Evolutionary conservation across 2,888 invertebrate species (phyloP), one percentile per base, ranked within the genome.

Genomic region (Thyatira batis): DNA sequence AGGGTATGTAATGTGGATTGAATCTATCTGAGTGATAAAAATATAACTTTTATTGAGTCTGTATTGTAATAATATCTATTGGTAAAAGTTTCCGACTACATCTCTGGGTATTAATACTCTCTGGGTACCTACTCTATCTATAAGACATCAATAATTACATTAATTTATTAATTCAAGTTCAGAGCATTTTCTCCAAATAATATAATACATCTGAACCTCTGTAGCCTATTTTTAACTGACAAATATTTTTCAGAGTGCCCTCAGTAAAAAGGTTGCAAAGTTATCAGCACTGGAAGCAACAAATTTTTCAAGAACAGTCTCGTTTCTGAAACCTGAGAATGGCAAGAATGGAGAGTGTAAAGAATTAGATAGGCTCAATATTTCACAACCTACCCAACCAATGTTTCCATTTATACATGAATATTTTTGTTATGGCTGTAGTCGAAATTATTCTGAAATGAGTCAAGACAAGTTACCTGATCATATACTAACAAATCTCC

Each of bases 271-370:
- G 23, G 59, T 67, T 67, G 78, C 75, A 56, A 92, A 74, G 62
- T 87, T 91, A 50, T 93, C 91, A 65, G 95, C 93, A 64, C 92
- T 92, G 65, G 94, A 90, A 87, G 95, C 93, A 8, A 95, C 94
- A 3, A 86, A 87, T 51, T 94, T 94, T 76, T 95, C 95, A 13
- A 85, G 80, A 71, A 86, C 71, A 45, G 77, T 89, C 46, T 92
- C 90, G 48, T 67, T 65, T 48, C 63, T 59, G 44, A 71, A 60
- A 21, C 58, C 66, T 39, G 49, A 55, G 45, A 56, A 52, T 57
- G 55, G 55, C 25, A 48, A 67, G 39, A 50, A 30, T 13, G 6
- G 43, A 56, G 61, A 56, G 61, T 39, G 48, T 21, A 53, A 60
- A 48, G 45, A 63, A 53, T 49, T 57, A 50, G 50, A 48, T 20